Evolutionary conservation across 2,113 vertebrate species (phyloP).

Genomic region (Ailurus styani): DNA sequence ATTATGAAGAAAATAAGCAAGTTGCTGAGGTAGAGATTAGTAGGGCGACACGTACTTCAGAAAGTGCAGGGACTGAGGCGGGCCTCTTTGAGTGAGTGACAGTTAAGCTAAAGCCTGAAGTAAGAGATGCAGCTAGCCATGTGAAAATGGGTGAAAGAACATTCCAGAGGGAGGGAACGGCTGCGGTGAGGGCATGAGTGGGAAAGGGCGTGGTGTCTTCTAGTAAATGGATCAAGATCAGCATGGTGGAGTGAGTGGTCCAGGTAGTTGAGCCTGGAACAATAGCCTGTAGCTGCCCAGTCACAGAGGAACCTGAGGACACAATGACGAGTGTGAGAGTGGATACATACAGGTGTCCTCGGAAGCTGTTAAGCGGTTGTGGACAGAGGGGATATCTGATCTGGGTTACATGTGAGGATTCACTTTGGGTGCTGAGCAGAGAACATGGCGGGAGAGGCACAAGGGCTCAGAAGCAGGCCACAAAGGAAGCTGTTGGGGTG

Average conservation of each 20-base stretch:
- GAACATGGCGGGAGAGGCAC: background rate
- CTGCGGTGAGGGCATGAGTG: rapidly evolving
- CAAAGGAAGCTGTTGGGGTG: rapidly evolving
- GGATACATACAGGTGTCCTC: background rate
- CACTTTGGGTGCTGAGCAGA: background rate
- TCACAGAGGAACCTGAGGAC: background rate
- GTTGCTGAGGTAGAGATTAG: background rate
- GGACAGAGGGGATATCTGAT: background rate
- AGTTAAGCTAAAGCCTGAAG: background rate
- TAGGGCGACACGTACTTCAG: background rate
- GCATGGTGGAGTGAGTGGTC: background rate
- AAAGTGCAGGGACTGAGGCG: background rate
- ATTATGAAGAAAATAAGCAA: background rate
- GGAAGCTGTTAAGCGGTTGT: background rate
- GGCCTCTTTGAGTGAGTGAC: background rate
- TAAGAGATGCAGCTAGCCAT: background rate
- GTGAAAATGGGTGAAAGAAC: background rate
- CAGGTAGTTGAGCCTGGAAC: background rate
- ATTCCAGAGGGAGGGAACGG: background rate
- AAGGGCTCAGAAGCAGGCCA: background rate
- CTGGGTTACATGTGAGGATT: background rate
- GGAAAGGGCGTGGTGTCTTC: background rate
- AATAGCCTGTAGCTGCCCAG: background rate
- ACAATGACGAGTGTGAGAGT: background rate
- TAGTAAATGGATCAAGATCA: too few species aligned